These are phyloP conservation scores for Allygus modestus DNA, from an alignment of 2,888 invertebrate genomes.

Conservation along the genomic window DNA sequence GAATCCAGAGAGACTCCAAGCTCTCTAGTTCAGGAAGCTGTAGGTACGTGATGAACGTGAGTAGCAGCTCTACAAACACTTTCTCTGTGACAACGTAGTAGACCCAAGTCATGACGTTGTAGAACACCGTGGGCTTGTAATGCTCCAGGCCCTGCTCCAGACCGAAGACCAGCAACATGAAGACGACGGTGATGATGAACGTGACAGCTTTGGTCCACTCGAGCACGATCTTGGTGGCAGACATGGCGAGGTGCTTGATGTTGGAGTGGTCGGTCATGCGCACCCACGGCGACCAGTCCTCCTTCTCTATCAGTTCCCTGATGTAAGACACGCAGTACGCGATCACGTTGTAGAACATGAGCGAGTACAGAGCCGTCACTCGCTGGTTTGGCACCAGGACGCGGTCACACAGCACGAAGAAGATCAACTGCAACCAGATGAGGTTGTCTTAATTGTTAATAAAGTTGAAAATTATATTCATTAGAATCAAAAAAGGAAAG, in stretches of 20 bases:
- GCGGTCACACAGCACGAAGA: constrained; percentile 85
- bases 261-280: constrained; percentile 85
- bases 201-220: constrained; percentile 91
- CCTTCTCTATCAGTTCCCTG: constrained; percentile 84
- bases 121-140: constrained; percentile 83
- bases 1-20: constrained; percentile 84
- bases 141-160: constrained; percentile 86
- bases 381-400: constrained; percentile 78
- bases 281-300: constrained; percentile 87
- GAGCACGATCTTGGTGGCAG: constrained; percentile 87
- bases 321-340: constrained; percentile 88
- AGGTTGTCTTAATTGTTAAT: constrained; percentile 36
- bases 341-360: constrained; percentile 90
- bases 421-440: constrained; percentile 82
- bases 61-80: constrained; percentile 83
- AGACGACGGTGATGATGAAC: constrained; percentile 86
- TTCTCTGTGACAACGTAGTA: constrained; percentile 86
- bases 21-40: constrained; percentile 82
- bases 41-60: constrained; percentile 78
- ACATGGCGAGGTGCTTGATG: constrained; percentile 88
- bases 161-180: constrained; percentile 85
- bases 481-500: no score
- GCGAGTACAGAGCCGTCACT: constrained; percentile 85
- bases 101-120: constrained; percentile 81
- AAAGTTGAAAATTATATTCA: constrained; percentile 64